phyloP scores from a whole-genome alignment of 2,113 vertebrate species.

The Neodontobutis hainanensis region DNA sequence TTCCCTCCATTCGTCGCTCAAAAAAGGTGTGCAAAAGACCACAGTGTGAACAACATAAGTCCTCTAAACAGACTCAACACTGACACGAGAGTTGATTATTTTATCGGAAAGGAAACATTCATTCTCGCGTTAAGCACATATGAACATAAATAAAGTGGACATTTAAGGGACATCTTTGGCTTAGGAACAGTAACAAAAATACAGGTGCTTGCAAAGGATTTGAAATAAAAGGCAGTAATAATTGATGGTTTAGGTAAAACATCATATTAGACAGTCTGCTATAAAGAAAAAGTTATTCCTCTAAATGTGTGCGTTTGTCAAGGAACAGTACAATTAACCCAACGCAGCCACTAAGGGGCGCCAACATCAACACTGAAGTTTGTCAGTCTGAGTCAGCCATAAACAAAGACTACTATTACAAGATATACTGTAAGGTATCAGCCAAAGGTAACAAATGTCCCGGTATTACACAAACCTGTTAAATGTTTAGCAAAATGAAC shows the following conservation, averaged over 20 bases:
- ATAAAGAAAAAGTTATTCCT: conserved; percentile 35
- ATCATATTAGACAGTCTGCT: conserved; percentile 16
- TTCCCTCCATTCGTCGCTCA: conserved; percentile 36
- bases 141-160: background rate
- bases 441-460: conserved; percentile 28
- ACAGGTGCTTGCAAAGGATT: background rate
- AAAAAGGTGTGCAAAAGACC: background rate
- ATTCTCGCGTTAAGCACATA: background rate
- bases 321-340: conserved; percentile 54
- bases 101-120: conserved; percentile 8
- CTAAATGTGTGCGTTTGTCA: conserved; percentile 9
- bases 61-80: background rate
- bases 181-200: conserved; percentile 2
- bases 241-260: background rate
- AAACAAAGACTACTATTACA: background rate
- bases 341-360: conserved; percentile 63
- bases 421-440: background rate
- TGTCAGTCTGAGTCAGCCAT: conserved; percentile 11
- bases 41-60: conserved; percentile 1
- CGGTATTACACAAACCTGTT: conserved; percentile 38
- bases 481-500: background rate
- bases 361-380: conserved; percentile 13
- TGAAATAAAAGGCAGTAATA: background rate
- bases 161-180: conserved; percentile 38
- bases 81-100: background rate